phyloP scores from a whole-genome alignment of 1,140 invertebrate genomes.

The Drosophila bipectinata region DNA sequence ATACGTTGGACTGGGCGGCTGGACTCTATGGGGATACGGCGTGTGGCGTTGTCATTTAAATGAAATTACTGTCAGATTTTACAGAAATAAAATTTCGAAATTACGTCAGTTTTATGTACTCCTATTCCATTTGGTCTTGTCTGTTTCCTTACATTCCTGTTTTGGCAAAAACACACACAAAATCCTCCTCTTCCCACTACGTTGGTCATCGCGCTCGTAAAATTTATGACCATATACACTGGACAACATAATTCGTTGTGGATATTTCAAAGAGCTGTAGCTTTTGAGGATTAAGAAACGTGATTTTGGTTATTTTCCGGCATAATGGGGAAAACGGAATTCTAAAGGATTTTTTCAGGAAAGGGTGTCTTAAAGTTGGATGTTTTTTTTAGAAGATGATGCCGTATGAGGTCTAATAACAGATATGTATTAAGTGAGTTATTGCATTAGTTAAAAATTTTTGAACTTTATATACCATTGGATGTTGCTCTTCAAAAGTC shows the following conservation, averaged over 20 bases:
- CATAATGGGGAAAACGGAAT: not conserved
- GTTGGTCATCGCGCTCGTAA: constrained; percentile 42
- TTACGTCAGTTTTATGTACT: constrained; percentile 77
- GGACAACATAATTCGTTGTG: constrained; percentile 67
- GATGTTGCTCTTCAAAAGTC: no score
- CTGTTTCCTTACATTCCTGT: constrained; percentile 20
- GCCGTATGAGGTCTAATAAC: no score
- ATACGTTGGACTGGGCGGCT: not conserved
- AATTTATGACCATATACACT: constrained; percentile 74
- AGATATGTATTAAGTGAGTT: no score
- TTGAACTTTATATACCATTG: no score
- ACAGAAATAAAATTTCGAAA: constrained; percentile 77
- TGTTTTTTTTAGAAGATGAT: no score
- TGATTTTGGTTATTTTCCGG: constrained; percentile 5
- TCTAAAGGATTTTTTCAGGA: not conserved
- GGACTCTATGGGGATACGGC: constrained; percentile 1
- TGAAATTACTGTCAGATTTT: constrained; percentile 82
- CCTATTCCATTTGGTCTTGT: constrained; percentile 8
- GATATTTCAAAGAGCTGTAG: constrained; percentile 50
- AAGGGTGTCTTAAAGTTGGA: not conserved
- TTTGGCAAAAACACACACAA: constrained; percentile 14
- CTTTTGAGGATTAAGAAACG: constrained; percentile 49
- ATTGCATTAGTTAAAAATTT: no score
- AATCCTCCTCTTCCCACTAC: not conserved
- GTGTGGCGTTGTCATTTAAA: constrained; percentile 72